Evolutionary conservation across 2,113 vertebrate species (phyloP).

Genomic region (Propithecus coquereli): DNA sequence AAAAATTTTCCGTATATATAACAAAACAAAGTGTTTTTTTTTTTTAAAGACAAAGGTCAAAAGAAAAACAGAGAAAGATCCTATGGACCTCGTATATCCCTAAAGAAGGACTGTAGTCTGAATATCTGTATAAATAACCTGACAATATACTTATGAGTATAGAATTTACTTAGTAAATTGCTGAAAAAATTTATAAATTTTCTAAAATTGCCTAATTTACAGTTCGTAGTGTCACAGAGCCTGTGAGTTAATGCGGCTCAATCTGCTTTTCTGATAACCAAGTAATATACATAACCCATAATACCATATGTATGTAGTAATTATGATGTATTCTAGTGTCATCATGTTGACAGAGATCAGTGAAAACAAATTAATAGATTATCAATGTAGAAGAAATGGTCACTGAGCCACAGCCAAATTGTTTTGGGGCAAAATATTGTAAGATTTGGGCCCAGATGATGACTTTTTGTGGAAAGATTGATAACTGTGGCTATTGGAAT

Average conservation of each 20-base stretch:
- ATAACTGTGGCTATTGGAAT: neutral
- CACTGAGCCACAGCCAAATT: neutral
- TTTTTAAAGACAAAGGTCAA: neutral
- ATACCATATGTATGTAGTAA: neutral
- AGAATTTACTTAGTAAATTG: neutral
- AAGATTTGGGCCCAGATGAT: neutral
- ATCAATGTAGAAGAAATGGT: neutral
- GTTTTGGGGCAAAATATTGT: neutral
- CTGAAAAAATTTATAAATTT: neutral
- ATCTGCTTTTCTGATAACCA: neutral
- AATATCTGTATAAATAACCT: neutral
- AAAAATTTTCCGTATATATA: neutral
- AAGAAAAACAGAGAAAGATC: neutral
- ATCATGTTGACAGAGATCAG: constrained; percentile 18
- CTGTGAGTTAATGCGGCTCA: neutral
- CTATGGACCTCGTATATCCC: neutral
- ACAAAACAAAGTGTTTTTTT: neutral
- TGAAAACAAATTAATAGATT: neutral
- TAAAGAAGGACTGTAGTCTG: neutral
- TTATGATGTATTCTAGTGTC: neutral
- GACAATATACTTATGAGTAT: neutral
- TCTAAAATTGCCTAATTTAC: neutral
- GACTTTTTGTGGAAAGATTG: neutral
- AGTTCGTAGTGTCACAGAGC: neutral
- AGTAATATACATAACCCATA: neutral